Conservation (phyloP, 2,888 invertebrate species). For the Anthrax anthrax region DNA sequence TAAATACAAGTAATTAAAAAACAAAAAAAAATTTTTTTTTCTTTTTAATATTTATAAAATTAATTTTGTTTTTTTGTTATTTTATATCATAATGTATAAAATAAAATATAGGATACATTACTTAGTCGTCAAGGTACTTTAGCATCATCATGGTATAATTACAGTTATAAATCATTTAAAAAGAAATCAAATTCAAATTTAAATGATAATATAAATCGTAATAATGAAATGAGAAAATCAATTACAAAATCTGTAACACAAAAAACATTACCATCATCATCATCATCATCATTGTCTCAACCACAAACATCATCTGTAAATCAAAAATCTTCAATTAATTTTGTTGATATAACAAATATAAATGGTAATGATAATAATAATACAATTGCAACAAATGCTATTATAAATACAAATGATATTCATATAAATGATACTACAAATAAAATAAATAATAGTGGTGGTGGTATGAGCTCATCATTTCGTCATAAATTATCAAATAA, state of each 20-base stretch:
- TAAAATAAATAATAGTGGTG: neutral
- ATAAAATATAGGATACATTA: neutral
- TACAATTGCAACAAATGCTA: conserved; percentile 10
- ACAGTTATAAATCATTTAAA: neutral
- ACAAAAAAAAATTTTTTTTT: no score
- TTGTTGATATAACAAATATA: no score
- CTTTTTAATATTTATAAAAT: no score
- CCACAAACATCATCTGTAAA: neutral
- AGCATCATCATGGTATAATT: neutral
- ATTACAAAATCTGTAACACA: neutral
- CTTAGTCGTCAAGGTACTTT: neutral
- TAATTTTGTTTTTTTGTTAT: no score
- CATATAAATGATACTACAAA: no score
- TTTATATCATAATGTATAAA: no score
- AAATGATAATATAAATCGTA: neutral
- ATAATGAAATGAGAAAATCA: neutral
- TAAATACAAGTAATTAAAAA: no score
- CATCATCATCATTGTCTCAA: neutral
- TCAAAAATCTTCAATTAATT: no score
- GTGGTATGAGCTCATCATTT: neutral
- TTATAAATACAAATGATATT: conserved; percentile 8
- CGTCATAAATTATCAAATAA: neutral
- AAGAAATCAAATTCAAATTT: neutral
- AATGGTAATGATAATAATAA: conserved; percentile 7
- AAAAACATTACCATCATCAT: neutral